Evolutionary conservation across 53 echinoderm and acorn worm species (phyloP).

Genomic region (Antedon mediterranea): DNA sequence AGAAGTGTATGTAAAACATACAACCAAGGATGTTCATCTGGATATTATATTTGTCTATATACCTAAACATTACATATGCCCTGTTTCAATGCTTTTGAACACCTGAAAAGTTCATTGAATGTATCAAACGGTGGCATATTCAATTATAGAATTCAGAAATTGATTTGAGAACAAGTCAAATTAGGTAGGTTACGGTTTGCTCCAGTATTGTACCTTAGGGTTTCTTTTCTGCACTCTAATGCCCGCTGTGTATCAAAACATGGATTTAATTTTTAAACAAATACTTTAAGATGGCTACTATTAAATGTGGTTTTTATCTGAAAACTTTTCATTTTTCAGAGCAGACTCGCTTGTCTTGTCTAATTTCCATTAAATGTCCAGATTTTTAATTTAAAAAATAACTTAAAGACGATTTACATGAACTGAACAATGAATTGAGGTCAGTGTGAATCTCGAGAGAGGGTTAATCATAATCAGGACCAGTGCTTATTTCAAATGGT

Average conservation of each 20-base stretch:
- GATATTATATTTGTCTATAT: too few relatives aligned
- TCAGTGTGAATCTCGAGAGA: neutral
- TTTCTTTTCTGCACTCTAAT: neutral
- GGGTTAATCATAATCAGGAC: neutral
- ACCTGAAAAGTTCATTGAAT: too few relatives aligned
- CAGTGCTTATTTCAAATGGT: neutral
- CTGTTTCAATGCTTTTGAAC: too few relatives aligned
- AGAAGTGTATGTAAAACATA: too few relatives aligned
- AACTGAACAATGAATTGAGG: neutral
- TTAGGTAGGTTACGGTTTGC: neutral
- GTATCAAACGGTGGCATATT: too few relatives aligned
- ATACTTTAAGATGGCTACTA: neutral
- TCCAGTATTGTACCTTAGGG: neutral
- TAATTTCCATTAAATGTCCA: neutral
- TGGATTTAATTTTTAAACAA: neutral
- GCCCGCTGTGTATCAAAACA: neutral
- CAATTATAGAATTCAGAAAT: too few relatives aligned
- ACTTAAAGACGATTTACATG: neutral
- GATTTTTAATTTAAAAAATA: conserved; percentile 1
- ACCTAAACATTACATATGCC: too few relatives aligned
- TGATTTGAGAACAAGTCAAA: too few relatives aligned
- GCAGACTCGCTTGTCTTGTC: neutral
- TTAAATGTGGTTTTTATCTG: neutral
- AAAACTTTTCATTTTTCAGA: neutral
- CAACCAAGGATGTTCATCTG: too few relatives aligned